Conservation (phyloP, 2,797 vertebrate species). For the Arnoldichthys spilopterus region DNA sequence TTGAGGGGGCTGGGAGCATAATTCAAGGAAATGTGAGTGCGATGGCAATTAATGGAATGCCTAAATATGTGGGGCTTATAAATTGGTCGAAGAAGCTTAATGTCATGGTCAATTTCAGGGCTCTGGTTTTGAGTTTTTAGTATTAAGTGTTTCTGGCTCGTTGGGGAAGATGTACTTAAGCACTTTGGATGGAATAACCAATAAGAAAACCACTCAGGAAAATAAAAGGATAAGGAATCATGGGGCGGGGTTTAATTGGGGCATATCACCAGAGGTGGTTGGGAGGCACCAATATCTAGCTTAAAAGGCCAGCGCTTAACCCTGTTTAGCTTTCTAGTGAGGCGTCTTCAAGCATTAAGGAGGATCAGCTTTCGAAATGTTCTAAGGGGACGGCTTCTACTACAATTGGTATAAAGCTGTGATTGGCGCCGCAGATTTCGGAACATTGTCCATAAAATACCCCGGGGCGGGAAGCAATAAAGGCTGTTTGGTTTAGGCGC, state of each 20-base stretch:
- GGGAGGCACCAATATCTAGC: constrained; percentile 58
- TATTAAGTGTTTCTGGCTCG: rapidly evolving
- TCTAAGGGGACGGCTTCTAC: constrained; percentile 59
- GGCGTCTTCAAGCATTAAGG: constrained; percentile 35
- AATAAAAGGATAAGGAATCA: constrained; percentile 38
- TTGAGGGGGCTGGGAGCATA: rapidly evolving
- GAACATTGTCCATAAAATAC: constrained; percentile 39
- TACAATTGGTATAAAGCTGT: constrained; percentile 67
- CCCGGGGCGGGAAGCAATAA: rapidly evolving
- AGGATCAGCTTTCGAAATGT: constrained; percentile 54
- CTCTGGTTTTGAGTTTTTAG: background rate
- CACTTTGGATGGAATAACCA: background rate
- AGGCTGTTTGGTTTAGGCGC: constrained; percentile 51
- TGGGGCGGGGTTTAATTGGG: constrained; percentile 53
- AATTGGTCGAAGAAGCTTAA: constrained; percentile 65
- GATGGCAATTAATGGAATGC: rapidly evolving
- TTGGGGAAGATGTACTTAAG: rapidly evolving
- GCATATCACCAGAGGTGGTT: constrained; percentile 66
- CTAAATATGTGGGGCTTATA: background rate
- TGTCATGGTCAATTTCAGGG: constrained; percentile 63
- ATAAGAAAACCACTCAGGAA: constrained; percentile 27
- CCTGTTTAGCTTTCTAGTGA: constrained; percentile 61
- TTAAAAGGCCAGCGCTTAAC: constrained; percentile 56
- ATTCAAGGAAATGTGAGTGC: background rate
- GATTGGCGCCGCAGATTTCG: constrained; percentile 58